Evolutionary conservation across 2,888 invertebrate genomes (phyloP), one percentile per base, ranked within the genome.

Genomic region (Melinaea menophilus): DNA sequence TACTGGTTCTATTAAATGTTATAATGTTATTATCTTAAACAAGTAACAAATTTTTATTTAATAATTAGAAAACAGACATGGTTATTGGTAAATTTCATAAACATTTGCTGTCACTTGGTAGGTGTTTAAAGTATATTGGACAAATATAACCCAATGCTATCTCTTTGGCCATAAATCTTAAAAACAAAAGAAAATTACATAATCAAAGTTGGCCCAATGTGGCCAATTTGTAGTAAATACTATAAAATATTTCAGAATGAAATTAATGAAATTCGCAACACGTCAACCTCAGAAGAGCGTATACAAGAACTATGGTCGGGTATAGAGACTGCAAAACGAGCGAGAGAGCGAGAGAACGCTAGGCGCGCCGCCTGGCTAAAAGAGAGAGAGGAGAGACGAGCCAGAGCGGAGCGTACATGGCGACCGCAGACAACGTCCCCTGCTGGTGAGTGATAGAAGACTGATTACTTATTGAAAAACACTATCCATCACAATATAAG

Each of bases 301-400:
- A 79, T 98, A 0, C 92, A 94, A 54, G 94, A 94, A 68, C 93
- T 97, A 85, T 95, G 95, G 93, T 85, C 92, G 11, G 92, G 93
- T 67, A 94, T 97, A 9, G 95, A 97, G 72, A 92, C 93, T 74
- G 93, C 94, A 64, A 94, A 94, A 77, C 92, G 94, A 4, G 92
- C 93, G 66, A 92, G 93, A 62, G 94, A 95, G 77, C 92, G 94
- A 59, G 95, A 95, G 78, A 92, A 91, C 35, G 90, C 92, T 11
- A 86, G 92, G 4, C 93, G 93, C 66, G 86, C 92, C 3, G 92
- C 92, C 66, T 93, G 93, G 93, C 75, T 94, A 67, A 92, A 92
- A 72, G 93, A 94, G 75, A 86, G 95, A 2, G 95, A 95, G 75
- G 92, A 93, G 71, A 86, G 92, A 35, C 92, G 94, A 45, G 91